phyloP scores from a whole-genome alignment of 2,113 vertebrate species.

The Trinectes maculatus region DNA sequence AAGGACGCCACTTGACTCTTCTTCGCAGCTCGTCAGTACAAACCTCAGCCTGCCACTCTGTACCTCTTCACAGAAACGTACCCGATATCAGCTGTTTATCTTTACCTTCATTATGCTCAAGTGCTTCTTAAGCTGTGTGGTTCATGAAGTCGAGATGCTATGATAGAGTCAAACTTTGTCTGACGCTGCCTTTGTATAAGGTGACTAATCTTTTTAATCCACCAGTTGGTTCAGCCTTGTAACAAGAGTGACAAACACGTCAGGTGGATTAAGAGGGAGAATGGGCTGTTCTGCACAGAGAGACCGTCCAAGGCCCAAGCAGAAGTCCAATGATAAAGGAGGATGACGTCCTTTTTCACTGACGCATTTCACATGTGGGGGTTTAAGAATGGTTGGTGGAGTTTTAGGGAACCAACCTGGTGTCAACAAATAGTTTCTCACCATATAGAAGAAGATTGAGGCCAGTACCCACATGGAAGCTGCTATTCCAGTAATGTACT shows the following conservation, averaged over 20 bases:
- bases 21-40: background rate
- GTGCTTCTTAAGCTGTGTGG: conserved; percentile 51
- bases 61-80: conserved; percentile 12
- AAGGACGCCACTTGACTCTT: background rate
- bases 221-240: conserved; percentile 67
- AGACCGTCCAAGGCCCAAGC: conserved; percentile 10
- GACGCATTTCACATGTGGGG: background rate
- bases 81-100: conserved; percentile 8
- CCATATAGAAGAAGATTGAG: too few relatives aligned
- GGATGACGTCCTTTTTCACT: conserved; percentile 19
- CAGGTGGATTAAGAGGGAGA: conserved; percentile 75
- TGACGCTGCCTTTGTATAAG: conserved; percentile 80
- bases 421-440: background rate
- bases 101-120: conserved; percentile 28
- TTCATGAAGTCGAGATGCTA: conserved; percentile 23
- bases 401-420: background rate
- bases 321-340: conserved; percentile 16
- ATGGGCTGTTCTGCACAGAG: conserved; percentile 49
- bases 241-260: conserved; percentile 76
- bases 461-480: background rate
- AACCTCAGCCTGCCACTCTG: background rate
- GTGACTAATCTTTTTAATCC: conserved; percentile 82
- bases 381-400: too few relatives aligned
- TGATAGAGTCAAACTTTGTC: conserved; percentile 75
- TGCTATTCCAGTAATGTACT: too few relatives aligned